Conservation (phyloP, 2,888 invertebrate genomes). For the Elgonia sp. region DNA sequence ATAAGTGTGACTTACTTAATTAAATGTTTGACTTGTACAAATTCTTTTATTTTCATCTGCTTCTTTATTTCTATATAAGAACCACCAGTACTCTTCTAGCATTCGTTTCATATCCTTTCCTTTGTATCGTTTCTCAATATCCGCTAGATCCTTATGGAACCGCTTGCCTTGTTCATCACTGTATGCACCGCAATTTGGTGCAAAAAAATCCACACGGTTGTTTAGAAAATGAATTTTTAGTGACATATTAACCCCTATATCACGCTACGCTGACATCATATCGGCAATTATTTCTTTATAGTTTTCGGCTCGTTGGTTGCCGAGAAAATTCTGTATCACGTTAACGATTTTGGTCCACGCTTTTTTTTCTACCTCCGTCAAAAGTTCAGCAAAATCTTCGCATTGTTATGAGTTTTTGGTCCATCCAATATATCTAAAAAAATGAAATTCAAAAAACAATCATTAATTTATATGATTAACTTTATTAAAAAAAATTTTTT, state of each 20-base stretch:
- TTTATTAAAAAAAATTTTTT: not conserved
- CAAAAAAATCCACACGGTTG: slow-evolving; percentile 81
- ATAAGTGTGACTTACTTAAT: too few species aligned
- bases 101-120: slow-evolving; percentile 55
- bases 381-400: slow-evolving; percentile 58
- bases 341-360: slow-evolving; percentile 72
- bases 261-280: slow-evolving; percentile 74
- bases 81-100: slow-evolving; percentile 49
- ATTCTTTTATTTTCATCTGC: too few species aligned
- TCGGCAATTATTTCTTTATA: slow-evolving; percentile 59
- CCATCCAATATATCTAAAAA: slow-evolving; percentile 56
- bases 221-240: slow-evolving; percentile 82
- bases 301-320: slow-evolving; percentile 72
- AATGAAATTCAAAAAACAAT: slow-evolving; percentile 2
- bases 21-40: too few species aligned
- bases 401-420: slow-evolving; percentile 60
- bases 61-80: not conserved
- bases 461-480: not conserved
- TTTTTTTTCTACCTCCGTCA: slow-evolving; percentile 68
- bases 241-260: slow-evolving; percentile 78
- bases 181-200: slow-evolving; percentile 81
- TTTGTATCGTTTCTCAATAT: slow-evolving; percentile 83
- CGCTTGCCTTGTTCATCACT: slow-evolving; percentile 84
- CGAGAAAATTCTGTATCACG: slow-evolving; percentile 72
- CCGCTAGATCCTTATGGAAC: slow-evolving; percentile 82